These are phyloP conservation scores for Tachina lurida DNA, from an alignment of 2,888 invertebrate species.

Conservation along the genomic window DNA sequence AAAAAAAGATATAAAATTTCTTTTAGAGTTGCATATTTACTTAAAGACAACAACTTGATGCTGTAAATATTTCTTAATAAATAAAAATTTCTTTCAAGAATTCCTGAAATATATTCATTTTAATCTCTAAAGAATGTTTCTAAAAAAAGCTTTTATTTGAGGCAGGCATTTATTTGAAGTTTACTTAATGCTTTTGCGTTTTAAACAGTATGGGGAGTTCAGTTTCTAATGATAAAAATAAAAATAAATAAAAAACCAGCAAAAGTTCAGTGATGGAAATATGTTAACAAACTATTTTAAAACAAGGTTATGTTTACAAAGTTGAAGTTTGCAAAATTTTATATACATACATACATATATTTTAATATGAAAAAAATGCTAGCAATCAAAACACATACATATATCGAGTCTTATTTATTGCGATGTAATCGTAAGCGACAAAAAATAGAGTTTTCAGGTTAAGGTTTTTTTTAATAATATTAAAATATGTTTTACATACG, in stretches of 20 bases:
- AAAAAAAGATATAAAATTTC: constrained; percentile 20
- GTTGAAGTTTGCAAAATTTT: not conserved
- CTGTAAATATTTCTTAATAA: constrained; percentile 50
- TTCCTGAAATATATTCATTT: constrained; percentile 13
- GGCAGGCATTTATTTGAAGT: constrained; percentile 35
- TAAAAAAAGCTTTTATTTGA: constrained; percentile 20
- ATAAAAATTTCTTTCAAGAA: constrained; percentile 36
- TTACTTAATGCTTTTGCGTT: constrained; percentile 7
- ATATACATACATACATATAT: no score
- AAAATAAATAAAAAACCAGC: constrained; percentile 14
- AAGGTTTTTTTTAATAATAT: no score
- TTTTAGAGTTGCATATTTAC: constrained; percentile 37
- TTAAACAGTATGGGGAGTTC: not conserved
- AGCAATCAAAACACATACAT: no score
- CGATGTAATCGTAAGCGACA: no score
- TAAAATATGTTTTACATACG: no score
- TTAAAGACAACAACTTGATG: constrained; percentile 20
- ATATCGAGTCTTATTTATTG: no score
- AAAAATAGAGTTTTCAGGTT: no score
- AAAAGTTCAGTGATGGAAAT: constrained; percentile 55
- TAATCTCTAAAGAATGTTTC: no score
- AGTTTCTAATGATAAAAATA: not conserved
- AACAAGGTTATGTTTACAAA: not conserved
- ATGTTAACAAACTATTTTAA: constrained; percentile 43
- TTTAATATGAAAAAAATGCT: not conserved